These are phyloP conservation scores for Dasysyrphus tricinctus DNA, from an alignment of 2,888 invertebrate genomes.

Conservation along the genomic window DNA sequence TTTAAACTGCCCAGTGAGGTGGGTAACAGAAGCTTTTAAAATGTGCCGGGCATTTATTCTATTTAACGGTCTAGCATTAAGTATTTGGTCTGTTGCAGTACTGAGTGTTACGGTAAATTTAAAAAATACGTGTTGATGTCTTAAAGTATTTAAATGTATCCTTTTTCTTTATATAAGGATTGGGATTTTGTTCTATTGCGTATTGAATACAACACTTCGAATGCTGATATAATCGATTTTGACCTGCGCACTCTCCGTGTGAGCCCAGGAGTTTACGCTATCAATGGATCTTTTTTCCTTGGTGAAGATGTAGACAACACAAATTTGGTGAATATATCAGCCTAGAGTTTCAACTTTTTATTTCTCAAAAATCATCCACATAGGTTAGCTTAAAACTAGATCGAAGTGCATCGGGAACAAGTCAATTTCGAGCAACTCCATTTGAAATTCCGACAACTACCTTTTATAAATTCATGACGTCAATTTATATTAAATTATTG, in stretches of 20 bases:
- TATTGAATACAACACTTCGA: constrained; percentile 29
- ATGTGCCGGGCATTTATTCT: constrained; percentile 10
- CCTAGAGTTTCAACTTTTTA: not conserved
- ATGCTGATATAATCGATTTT: not conserved
- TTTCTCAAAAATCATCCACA: not conserved
- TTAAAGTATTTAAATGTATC: not conserved
- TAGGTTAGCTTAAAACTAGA: constrained; percentile 25
- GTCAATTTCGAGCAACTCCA: constrained; percentile 40
- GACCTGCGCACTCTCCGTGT: constrained; percentile 22
- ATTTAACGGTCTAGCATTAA: constrained; percentile 10
- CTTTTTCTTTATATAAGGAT: not conserved
- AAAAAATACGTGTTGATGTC: not conserved
- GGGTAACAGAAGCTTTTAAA: constrained; percentile 11
- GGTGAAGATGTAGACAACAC: constrained; percentile 8
- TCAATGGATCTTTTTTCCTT: constrained; percentile 2
- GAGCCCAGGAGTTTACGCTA: constrained; percentile 21
- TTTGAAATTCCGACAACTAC: constrained; percentile 4
- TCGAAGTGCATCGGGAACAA: constrained; percentile 38
- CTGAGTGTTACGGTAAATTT: not conserved
- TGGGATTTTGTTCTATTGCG: constrained; percentile 23
- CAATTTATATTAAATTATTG: constrained; percentile 31
- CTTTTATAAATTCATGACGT: constrained; percentile 45
- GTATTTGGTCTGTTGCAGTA: constrained; percentile 14
- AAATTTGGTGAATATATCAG: constrained; percentile 3
- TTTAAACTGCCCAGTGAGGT: not conserved